Base-by-base conservation (phyloP, 2,888 invertebrate species). In the Dioctria rufipes region DNA sequence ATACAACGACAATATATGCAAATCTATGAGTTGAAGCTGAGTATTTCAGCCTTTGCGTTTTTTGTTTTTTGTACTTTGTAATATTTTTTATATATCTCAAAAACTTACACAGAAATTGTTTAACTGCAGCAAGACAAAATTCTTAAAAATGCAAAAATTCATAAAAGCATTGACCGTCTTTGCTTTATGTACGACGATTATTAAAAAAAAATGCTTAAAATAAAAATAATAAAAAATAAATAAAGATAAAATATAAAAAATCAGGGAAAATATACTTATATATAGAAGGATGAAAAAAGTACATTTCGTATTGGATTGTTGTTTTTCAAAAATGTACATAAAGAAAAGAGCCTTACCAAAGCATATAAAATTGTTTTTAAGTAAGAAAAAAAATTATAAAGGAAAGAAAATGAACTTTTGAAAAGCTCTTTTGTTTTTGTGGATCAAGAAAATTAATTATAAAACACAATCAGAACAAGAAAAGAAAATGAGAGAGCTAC, bases 51-150 rank as follows among this genome's bases (percentile, higher is more conserved):
- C 69, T 51, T 49, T 69, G 49, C 39, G 37, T 37, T 69, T 49
- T 69, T 69, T n/a, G 37, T 25, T 69, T 25, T 51, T 69, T 51
- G 51, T 9, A 39, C 51, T 25, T 69, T 54, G 6, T 54, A 25
- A 25, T 25, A 25, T 54, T 54, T 54, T 54, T 39, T 63, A 40
- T 13, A 43, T 42, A 43, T 11, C 25, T 25, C 25, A 67, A 43
- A 69, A 69, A 51, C 37, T 69, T 69, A 69, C 69, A 69, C 5
- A 42, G 42, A 58, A 73, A 73, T 77, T 77, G 77, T 49, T 77
- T 49, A 77, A 77, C 77, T 77, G 77, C 77, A 25, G 25, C 25
- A 77, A 77, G 77, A 77, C 77, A 77, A 61, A 73, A 54, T 60
- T 77, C 40, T 25, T 63, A 42, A 63, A 61, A 77, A 37, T 61